A percentile compares a stretch with the other conserved stretches of the same genome.
Conservation (phyloP, 1,140 invertebrate species). For the Phymorhynchus buccinoides region DNA sequence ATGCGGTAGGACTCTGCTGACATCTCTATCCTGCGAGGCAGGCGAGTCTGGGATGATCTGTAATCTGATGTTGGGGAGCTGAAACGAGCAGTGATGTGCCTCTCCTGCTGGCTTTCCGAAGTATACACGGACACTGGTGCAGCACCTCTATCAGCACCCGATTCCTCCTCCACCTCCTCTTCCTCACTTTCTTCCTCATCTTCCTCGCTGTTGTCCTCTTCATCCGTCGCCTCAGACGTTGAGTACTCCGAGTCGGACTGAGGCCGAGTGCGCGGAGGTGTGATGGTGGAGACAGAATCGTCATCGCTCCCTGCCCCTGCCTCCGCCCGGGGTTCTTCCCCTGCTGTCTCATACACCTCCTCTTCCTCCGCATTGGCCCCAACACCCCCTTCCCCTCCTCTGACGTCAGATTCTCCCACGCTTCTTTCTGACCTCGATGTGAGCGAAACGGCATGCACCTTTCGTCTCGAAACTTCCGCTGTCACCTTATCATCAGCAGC, state of each 20-base stretch:
- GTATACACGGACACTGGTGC: neutral
- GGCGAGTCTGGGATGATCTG: neutral
- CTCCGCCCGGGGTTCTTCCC: neutral
- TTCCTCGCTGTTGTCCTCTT: neutral
- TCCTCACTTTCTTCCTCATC: neutral
- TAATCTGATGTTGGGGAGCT: neutral
- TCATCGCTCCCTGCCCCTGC: slow-evolving; percentile 12
- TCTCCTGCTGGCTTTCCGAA: neutral
- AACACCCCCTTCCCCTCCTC: neutral
- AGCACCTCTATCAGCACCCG: neutral
- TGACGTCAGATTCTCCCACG: neutral
- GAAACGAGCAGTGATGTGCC: neutral
- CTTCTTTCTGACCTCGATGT: neutral
- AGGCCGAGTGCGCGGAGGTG: slow-evolving; percentile 32
- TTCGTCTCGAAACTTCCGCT: neutral
- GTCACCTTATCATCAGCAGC: neutral
- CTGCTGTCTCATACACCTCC: slow-evolving; percentile 31
- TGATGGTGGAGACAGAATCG: slow-evolving; percentile 30
- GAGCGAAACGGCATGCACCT: neutral
- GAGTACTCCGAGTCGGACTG: slow-evolving; percentile 35
- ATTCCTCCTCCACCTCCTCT: neutral
- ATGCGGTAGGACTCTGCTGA: neutral
- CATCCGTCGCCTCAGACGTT: neutral
- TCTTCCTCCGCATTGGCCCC: neutral
- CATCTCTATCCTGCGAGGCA: neutral